A percentile compares a stretch with the other conserved stretches of the same genome.
Conservation (phyloP, 2,797 vertebrate species). For the Pagetopsis macropterus region DNA sequence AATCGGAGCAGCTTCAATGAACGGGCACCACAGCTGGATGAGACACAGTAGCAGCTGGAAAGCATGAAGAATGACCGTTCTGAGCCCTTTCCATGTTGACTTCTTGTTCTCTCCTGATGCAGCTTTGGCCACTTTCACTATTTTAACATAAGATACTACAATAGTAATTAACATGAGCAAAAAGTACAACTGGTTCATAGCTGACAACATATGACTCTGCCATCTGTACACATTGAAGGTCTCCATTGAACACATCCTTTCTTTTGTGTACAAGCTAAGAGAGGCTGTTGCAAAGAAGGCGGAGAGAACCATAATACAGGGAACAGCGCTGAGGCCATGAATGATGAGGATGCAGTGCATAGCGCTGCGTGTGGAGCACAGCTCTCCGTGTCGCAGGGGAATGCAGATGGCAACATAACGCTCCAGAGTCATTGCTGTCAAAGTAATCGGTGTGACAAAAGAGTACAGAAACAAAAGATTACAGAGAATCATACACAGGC, state of each 20-base stretch:
- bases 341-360: constrained; percentile 55
- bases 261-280: not conserved
- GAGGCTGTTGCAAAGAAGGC: constrained; percentile 28
- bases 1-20: constrained; percentile 43
- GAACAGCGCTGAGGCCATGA: constrained; percentile 52
- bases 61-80: constrained; percentile 59
- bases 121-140: constrained; percentile 55
- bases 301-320: constrained; percentile 14
- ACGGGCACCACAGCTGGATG: constrained; percentile 25
- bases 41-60: constrained; percentile 70
- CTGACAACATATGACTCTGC: constrained; percentile 50
- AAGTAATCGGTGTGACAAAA: constrained; percentile 58
- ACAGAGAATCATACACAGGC: constrained; percentile 45
- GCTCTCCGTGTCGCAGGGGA: constrained; percentile 70
- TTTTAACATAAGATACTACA: constrained; percentile 57
- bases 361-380: constrained; percentile 46
- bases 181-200: constrained; percentile 55
- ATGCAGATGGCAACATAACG: constrained; percentile 19
- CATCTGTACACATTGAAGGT: constrained; percentile 32
- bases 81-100: constrained; percentile 51
- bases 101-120: constrained; percentile 54
- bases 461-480: not conserved
- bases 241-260: constrained; percentile 15
- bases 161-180: constrained; percentile 53
- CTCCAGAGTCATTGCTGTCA: constrained; percentile 1